Evolutionary conservation across 2,888 invertebrate genomes (phyloP), one percentile per base, ranked within the genome.

Genomic region (Hermodice carunculata): DNA sequence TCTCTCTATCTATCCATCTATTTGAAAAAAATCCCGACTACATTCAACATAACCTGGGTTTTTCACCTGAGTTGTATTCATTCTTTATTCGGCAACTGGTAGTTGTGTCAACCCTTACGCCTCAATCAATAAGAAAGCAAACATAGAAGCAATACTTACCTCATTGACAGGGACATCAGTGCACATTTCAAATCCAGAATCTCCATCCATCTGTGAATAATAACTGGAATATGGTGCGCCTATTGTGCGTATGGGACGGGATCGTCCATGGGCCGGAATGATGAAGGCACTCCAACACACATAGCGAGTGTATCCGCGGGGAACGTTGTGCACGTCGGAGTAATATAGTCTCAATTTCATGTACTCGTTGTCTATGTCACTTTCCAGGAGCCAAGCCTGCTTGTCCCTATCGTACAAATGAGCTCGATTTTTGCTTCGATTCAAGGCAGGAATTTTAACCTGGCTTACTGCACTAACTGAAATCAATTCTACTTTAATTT

Each of bases 111-210:
- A n/a, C n/a, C n/a, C n/a, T n/a, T n/a, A n/a, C n/a, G n/a, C n/a
- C n/a, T n/a, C n/a, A n/a, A n/a, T n/a, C n/a, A n/a, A n/a, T n/a
- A n/a, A n/a, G n/a, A n/a, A 37, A 11, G 14, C 11, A 37, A 37
- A 14, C 40, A 37, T 37, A 37, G 11, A 37, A 37, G 1, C 11
- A 19, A 11, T 11, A 29, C 82, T 86, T 75, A 91, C 91, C 86
- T 93, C 92, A 81, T 91, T 91, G 28, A 93, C 91, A 17, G 91
- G 89, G 46, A 94, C 88, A 73, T 91, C 90, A 4, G 93, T 93
- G 83, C 92, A 92, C 91, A 94, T 92, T 84, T 92, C 91, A 69
- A 92, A 91, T 5, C 93, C 93, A 78, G 93, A 93, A 82, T 93
- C 0, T 89, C 89, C 31, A 61, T 90, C 91, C 69, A 93, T 93